Percentiles rank a stretch among this genome's conserved stretches.
Conservation (phyloP, 53 echinoderm and acorn worm species). For the Echinometra lucunter region DNA sequence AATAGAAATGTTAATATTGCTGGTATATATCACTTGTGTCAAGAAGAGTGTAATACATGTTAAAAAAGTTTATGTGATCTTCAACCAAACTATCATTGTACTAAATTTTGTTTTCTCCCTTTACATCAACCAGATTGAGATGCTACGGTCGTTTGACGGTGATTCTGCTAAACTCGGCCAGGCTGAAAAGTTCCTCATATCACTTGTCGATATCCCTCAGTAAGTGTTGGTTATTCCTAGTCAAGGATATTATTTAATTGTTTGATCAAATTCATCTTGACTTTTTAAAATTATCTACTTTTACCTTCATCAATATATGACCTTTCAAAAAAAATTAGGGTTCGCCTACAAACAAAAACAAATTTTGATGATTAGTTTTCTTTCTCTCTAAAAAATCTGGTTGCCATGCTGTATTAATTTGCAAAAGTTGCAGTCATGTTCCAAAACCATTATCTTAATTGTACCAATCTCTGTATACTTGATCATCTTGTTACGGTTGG, state of each 20-base stretch:
- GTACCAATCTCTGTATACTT: too few relatives aligned
- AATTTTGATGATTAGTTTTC: not conserved
- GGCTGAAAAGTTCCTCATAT: constrained; percentile 89
- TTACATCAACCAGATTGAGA: constrained; percentile 80
- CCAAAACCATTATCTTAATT: not conserved
- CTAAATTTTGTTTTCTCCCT: not conserved
- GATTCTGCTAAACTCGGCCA: constrained; percentile 83
- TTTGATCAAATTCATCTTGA: not conserved
- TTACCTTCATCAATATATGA: not conserved
- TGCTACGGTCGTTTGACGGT: constrained; percentile 89
- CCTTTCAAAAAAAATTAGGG: not conserved
- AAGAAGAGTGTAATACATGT: too few relatives aligned
- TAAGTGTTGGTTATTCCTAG: constrained; percentile 71
- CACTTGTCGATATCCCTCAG: constrained; percentile 81
- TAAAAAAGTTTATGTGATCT: not conserved
- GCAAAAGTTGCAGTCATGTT: not conserved
- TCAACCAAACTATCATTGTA: not conserved
- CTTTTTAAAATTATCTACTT: not conserved
- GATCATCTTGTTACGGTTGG: not conserved
- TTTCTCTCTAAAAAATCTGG: not conserved
- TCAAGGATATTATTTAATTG: not conserved
- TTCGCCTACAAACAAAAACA: not conserved
- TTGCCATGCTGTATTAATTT: too few relatives aligned
- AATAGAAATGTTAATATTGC: too few relatives aligned
- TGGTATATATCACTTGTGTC: too few relatives aligned